These are phyloP conservation scores for Pharmacophagus antenor DNA, from an alignment of 2,888 invertebrate genomes.

Conservation along the genomic window DNA sequence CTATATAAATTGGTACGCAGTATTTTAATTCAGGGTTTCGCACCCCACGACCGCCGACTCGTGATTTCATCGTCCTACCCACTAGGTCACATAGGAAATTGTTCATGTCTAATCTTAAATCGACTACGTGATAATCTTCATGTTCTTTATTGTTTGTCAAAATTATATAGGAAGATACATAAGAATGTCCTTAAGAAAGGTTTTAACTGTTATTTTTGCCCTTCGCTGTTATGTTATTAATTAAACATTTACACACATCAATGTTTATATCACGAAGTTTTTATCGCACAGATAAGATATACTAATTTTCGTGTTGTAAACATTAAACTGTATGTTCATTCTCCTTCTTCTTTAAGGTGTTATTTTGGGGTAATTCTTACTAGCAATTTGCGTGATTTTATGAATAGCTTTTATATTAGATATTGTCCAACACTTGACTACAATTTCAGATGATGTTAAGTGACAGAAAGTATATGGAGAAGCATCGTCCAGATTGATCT, in stretches of 20 bases:
- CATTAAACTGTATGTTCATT: too few relatives aligned
- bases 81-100: background rate
- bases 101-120: background rate
- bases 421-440: too few relatives aligned
- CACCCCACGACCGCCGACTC: background rate
- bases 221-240: background rate
- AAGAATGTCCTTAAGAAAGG: background rate
- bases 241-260: background rate
- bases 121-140: background rate
- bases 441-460: too few relatives aligned
- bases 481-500: too few relatives aligned
- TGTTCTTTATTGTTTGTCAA: background rate
- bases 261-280: background rate
- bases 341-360: too few relatives aligned
- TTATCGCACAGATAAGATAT: too few relatives aligned
- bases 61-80: background rate
- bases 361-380: too few relatives aligned
- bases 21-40: background rate
- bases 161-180: background rate
- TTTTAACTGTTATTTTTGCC: background rate
- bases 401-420: too few relatives aligned
- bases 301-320: background rate
- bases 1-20: background rate
- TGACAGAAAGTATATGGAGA: too few relatives aligned
- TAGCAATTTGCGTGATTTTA: too few relatives aligned